phyloP scores from a whole-genome alignment of 2,113 vertebrate species.

The Brevimyrus niger region DNA sequence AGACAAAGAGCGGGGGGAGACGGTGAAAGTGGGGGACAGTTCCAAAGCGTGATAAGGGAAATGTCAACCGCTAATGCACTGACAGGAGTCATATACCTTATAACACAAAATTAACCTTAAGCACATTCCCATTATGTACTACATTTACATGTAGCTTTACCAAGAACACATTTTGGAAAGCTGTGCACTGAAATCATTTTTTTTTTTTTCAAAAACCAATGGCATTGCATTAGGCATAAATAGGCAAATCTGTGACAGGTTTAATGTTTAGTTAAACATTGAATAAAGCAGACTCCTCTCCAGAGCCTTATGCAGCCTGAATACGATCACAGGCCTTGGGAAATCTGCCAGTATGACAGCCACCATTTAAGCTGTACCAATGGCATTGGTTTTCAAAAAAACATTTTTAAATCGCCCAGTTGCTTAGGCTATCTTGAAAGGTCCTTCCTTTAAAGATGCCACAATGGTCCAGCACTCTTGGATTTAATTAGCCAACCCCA shows the following conservation, averaged over 20 bases:
- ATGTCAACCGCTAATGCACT: background rate
- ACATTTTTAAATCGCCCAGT: background rate
- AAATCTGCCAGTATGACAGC: background rate
- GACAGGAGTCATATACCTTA: background rate
- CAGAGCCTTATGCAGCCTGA: background rate
- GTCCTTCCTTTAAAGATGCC: background rate
- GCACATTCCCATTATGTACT: background rate
- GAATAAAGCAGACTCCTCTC: background rate
- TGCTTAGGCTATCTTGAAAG: background rate
- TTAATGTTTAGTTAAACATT: conserved; percentile 1
- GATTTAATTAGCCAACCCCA: background rate
- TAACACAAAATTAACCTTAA: background rate
- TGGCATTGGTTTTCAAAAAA: background rate
- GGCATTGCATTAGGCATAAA: conserved; percentile 56
- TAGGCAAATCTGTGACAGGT: conserved; percentile 28
- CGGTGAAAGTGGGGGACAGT: background rate
- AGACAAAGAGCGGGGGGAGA: background rate
- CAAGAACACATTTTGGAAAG: background rate
- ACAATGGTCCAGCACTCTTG: background rate
- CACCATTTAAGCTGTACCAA: background rate
- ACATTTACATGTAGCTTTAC: background rate
- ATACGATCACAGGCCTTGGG: background rate
- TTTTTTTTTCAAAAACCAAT: conserved; percentile 1
- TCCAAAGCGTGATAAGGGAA: background rate
- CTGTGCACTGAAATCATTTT: background rate